These are phyloP conservation scores for Beroe ovata DNA, from an alignment of 37 sponge, comb jelly and placozoan genomes.

Conservation along the genomic window DNA sequence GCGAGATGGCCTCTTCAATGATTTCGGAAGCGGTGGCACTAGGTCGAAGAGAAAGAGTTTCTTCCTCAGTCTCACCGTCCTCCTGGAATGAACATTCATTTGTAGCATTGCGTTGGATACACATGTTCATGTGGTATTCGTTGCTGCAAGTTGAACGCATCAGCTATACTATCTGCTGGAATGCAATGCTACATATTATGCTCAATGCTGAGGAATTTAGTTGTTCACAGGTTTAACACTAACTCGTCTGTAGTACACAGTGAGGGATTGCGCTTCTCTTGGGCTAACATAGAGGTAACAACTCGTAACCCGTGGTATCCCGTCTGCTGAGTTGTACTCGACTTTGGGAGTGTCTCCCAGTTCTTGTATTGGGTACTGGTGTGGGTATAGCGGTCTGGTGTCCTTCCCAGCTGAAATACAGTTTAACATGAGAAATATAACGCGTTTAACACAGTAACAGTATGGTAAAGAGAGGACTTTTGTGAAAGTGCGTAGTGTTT, in stretches of 20 bases:
- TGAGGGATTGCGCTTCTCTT: conserved; percentile 12
- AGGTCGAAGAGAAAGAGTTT: conserved; percentile 17
- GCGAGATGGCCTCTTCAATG: not conserved
- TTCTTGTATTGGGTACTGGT: conserved; percentile 63
- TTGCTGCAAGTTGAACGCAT: too few relatives aligned
- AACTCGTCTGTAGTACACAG: conserved; percentile 35
- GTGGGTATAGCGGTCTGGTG: conserved; percentile 12
- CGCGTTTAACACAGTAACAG: too few relatives aligned
- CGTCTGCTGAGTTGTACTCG: not conserved
- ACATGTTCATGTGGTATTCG: too few relatives aligned
- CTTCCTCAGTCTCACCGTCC: conserved; percentile 13
- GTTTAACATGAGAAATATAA: too few relatives aligned
- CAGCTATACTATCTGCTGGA: too few relatives aligned
- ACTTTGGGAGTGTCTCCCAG: conserved; percentile 34
- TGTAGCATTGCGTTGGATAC: too few relatives aligned
- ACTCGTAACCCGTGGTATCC: conserved; percentile 15
- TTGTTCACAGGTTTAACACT: too few relatives aligned
- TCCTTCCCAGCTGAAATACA: conserved; percentile 19
- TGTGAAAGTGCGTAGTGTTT: too few relatives aligned
- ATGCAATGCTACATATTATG: too few relatives aligned
- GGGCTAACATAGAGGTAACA: conserved; percentile 39
- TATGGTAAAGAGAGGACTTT: too few relatives aligned
- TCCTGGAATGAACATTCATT: too few relatives aligned
- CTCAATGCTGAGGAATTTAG: too few relatives aligned
- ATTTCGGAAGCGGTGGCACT: conserved; percentile 38